Conservation (phyloP, 2,113 vertebrate genomes). For the Centrocercus urophasianus region DNA sequence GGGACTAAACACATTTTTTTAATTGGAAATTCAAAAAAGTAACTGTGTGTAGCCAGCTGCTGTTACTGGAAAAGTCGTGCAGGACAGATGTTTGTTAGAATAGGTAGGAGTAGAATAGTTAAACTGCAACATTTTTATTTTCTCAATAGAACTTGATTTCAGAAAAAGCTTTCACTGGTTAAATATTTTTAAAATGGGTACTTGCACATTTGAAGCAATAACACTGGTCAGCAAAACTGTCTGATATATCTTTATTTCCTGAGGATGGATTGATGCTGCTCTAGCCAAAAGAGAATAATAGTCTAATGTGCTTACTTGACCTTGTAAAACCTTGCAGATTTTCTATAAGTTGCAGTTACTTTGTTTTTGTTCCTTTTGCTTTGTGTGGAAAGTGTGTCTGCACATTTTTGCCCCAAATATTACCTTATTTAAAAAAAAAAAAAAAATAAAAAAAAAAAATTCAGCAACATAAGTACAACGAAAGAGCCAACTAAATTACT, state of each 20-base stretch:
- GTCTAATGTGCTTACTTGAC: not conserved
- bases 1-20: not conserved
- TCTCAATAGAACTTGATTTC: not conserved
- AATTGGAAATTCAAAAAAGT: not conserved
- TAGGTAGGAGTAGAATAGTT: not conserved
- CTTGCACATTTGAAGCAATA: not conserved
- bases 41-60: not conserved
- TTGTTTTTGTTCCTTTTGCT: not conserved
- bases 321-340: not conserved
- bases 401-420: not conserved
- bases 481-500: not conserved
- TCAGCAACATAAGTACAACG: not conserved
- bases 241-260: constrained; percentile 10
- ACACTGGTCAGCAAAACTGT: not conserved
- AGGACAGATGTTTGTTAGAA: constrained; percentile 33
- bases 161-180: not conserved
- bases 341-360: not conserved
- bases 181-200: not conserved
- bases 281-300: not conserved
- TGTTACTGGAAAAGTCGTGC: not conserved
- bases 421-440: not conserved
- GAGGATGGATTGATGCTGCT: constrained; percentile 5
- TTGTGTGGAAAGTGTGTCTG: not conserved
- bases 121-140: not conserved
- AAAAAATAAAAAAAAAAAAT: not conserved